Base-by-base conservation (phyloP, 2,888 invertebrate genomes). In the Helobdella robusta region DNA sequence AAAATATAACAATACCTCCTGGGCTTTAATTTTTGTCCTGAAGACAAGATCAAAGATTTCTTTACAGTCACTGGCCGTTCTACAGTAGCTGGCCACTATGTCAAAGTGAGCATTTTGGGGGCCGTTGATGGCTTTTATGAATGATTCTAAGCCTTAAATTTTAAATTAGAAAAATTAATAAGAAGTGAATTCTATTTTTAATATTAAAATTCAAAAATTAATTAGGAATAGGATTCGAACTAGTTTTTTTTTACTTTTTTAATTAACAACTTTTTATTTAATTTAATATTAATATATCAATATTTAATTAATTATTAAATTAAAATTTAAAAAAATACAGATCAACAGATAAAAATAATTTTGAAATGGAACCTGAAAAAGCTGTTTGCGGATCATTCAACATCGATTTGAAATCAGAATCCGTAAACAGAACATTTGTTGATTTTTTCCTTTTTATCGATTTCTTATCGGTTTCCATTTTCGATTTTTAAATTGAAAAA, bases 51-150 rank as follows among this genome's bases (percentile, higher is more conserved):
- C 28, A 5, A 56, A n/a, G n/a, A 56, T 56, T 30, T 56, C 56
- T 56, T 56, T 30, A 28, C 56, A 56, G 28, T 56, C 56, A 56
- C 56, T 56, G 3, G 56, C 32, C 8, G 56, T 30, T n/a, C 32
- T 56, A 32, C 56, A 56, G 32, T 56, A 56, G 4, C 18, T n/a
- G 5, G 20, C n/a, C 18, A 56, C 56, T 4, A 56, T 28, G 32
- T 56, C 56, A 56, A 30, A n/a, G n/a, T 56, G 30, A 1, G 25
- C 56, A 6, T 56, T 32, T 32, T 30, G n/a, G 32, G 28, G 25
- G 1, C n/a, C 28, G 28, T 56, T 28, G 15, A 28, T 32, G n/a
- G 56, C n/a, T 28, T 56, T 56, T 11, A 56, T 56, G 56, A 56
- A 56, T 11, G 2, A 30, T 30, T n/a, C 56, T 5, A 56, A 32